Base-by-base conservation (phyloP, 2,888 invertebrate genomes). In the Quadriops clusia region DNA sequence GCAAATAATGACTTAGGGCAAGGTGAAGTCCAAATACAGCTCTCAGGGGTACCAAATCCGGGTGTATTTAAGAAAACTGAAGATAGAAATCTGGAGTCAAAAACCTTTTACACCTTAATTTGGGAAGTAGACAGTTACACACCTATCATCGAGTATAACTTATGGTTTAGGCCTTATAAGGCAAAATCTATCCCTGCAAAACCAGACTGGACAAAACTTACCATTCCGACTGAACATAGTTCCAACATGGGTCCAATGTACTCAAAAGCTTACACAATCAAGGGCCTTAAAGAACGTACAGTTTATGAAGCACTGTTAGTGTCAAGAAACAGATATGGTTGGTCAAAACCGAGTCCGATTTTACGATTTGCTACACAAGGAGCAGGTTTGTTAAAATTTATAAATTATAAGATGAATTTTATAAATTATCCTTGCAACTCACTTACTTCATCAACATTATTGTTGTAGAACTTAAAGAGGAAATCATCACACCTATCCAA, bases 111-210 rank as follows among this genome's bases (percentile, higher is more conserved):
- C 51, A 77, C 74, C 4, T 64, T 87, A 3, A 74, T 83, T 29
- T 87, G 86, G 86, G 81, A 83, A 51, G 85, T 84, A 1, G 85
- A 86, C 50, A 84, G 83, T 32, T 78, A 83, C 54, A 75, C 80
- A 17, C 74, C 79, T 2, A 76, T 86, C 28, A 77, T 78, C 44
- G 84, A 86, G 48, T 73, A 73, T 45, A 71, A 69, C 39, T 55
- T 74, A 0, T 72, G 70, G 72, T 62, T 73, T 3, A 62, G 72
- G 29, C 67, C 66, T 0, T 72, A 71, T 47, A 58, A 62, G 2
- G 62, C 64, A 10, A 61, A 63, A 0, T 65, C 64, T 3, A 53
- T 58, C 3, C 56, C 65, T 39, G 63, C 65, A 0, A 67, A 67
- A 6, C 64, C 64, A 6, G 60, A 67, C 10, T 82, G 81, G 80